Percentiles rank a stretch among this genome's conserved stretches.
Evolutionary conservation across 2,113 vertebrate species (phyloP).

Genomic region (Butorides virescens): DNA sequence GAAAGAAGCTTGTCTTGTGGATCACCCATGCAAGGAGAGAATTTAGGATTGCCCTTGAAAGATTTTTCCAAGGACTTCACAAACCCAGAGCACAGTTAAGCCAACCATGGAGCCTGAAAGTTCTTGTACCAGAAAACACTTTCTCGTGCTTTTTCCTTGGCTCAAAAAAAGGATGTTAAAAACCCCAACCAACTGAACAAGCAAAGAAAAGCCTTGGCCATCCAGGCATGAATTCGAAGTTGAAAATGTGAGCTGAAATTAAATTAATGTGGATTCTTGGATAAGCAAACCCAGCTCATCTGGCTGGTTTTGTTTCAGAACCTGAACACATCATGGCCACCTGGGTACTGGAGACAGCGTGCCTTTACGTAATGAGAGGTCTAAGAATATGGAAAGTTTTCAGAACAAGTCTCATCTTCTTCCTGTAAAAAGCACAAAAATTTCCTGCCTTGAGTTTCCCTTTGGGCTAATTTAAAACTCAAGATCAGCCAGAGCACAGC

Average conservation of each 20-base stretch:
- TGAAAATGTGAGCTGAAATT: neutral
- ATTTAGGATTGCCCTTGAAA: neutral
- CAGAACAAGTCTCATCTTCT: neutral
- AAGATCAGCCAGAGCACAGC: neutral
- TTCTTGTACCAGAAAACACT: neutral
- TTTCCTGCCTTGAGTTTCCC: neutral
- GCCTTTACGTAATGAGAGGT: rapidly evolving
- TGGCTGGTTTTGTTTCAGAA: neutral
- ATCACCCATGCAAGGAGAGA: neutral
- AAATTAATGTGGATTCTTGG: neutral
- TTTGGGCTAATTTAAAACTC: neutral
- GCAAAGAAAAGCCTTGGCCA: neutral
- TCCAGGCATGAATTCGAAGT: neutral
- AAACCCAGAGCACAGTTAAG: neutral
- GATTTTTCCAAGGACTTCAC: neutral
- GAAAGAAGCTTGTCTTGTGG: neutral
- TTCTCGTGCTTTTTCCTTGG: neutral
- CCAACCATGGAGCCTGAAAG: neutral
- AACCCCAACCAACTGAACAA: neutral
- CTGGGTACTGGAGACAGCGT: rapidly evolving
- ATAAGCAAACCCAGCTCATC: neutral
- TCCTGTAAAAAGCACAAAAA: neutral
- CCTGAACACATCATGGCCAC: rapidly evolving
- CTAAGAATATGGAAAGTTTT: neutral
- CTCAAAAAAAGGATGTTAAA: neutral